Evolutionary conservation across 2,113 vertebrate species (phyloP).

Genomic region (Dolichallabes microphthalmus): DNA sequence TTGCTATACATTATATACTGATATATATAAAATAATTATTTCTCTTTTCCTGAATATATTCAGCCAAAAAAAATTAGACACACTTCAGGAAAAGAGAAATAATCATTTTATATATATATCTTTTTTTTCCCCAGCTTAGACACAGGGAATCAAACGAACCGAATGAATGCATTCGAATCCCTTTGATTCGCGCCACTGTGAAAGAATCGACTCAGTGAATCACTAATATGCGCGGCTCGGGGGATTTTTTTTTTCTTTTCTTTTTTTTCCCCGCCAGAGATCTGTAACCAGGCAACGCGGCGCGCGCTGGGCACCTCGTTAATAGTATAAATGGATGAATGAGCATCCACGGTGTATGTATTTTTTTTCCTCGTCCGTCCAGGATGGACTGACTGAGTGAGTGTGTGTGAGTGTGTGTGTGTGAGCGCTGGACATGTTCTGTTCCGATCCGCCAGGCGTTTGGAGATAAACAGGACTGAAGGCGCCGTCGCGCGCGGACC

Average conservation of each 20-base stretch:
- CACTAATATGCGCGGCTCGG: slow-evolving; percentile 41
- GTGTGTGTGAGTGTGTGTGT: neutral
- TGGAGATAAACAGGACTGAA: slow-evolving; percentile 12
- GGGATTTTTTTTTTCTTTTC: slow-evolving; percentile 48
- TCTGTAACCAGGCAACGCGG: slow-evolving; percentile 51
- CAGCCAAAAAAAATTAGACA: too few relatives aligned
- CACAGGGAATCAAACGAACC: neutral
- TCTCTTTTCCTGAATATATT: too few relatives aligned
- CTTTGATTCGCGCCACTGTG: neutral
- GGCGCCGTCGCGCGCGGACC: neutral
- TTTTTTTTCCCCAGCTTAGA: neutral
- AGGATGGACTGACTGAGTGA: neutral
- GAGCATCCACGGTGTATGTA: neutral
- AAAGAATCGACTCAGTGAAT: slow-evolving; percentile 23
- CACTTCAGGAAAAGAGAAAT: too few relatives aligned
- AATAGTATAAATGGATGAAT: slow-evolving; percentile 28
- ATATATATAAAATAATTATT: too few relatives aligned
- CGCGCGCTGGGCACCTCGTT: slow-evolving; percentile 51
- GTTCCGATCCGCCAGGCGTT: neutral
- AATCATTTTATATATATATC: too few relatives aligned
- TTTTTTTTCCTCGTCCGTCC: neutral
- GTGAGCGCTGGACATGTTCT: neutral
- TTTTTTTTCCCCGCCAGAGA: slow-evolving; percentile 28
- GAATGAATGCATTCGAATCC: neutral
- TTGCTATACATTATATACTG: too few relatives aligned